Conservation (phyloP, 2,113 vertebrate genomes). For the Zootoca vivipara region DNA sequence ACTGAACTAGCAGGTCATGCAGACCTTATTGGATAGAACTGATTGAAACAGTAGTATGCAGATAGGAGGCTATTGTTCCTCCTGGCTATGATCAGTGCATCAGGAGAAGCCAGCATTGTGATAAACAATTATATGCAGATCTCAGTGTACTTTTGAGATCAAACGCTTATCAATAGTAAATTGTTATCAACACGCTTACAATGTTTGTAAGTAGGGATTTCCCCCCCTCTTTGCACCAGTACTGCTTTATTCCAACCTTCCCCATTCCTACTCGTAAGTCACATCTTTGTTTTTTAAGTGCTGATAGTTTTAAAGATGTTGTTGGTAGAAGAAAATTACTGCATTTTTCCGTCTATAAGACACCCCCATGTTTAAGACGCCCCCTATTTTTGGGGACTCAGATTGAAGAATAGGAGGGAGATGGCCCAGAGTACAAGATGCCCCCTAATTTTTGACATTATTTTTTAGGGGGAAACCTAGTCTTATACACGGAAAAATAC, state of each 20-base stretch:
- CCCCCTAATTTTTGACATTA: too few relatives aligned
- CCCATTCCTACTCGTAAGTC: neutral
- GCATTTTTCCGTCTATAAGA: too few relatives aligned
- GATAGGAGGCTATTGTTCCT: neutral
- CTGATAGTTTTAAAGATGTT: neutral
- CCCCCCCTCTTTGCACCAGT: neutral
- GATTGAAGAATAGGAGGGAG: too few relatives aligned
- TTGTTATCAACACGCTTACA: neutral
- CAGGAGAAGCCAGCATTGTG: neutral
- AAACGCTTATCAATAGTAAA: neutral
- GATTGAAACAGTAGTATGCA: neutral
- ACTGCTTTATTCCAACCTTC: neutral
- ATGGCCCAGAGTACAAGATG: too few relatives aligned
- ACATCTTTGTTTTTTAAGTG: neutral
- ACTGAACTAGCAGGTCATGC: neutral
- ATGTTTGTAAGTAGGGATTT: neutral
- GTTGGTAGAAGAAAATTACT: neutral
- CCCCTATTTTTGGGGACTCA: too few relatives aligned
- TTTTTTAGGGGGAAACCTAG: too few relatives aligned
- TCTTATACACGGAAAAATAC: too few relatives aligned
- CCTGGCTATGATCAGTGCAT: neutral
- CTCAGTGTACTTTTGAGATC: too few relatives aligned
- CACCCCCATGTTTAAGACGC: too few relatives aligned
- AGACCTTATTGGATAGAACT: neutral
- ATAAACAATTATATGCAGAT: neutral